Conservation (phyloP, 2,888 invertebrate genomes). For the Lepetodrilus schrolli region DNA sequence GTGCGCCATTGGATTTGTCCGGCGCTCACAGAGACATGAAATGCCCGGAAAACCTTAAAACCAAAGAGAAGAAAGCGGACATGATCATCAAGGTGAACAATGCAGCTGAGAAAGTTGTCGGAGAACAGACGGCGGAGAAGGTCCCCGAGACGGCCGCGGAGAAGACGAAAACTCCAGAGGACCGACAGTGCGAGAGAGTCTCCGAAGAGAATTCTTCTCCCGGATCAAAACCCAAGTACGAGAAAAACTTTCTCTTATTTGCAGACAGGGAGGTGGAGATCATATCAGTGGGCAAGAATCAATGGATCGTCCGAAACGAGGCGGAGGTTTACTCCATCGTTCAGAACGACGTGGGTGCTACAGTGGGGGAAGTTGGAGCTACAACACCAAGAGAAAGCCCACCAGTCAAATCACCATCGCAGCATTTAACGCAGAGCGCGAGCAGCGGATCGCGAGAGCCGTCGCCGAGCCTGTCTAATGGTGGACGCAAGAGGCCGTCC, state of each 20-base stretch:
- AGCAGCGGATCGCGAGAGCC: not conserved
- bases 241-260: conserved; percentile 62
- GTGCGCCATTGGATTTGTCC: conserved; percentile 61
- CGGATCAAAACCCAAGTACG: conserved; percentile 48
- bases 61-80: not conserved
- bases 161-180: conserved; percentile 8
- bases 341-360: not conserved
- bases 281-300: conserved; percentile 66
- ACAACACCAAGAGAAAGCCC: not conserved
- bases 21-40: conserved; percentile 48
- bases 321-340: conserved; percentile 56
- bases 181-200: not conserved
- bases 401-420: not conserved
- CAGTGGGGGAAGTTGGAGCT: not conserved
- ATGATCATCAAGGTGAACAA: not conserved
- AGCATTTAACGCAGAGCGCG: not conserved
- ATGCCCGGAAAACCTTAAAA: not conserved
- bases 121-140: conserved; percentile 4
- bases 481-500: not conserved
- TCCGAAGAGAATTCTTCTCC: not conserved
- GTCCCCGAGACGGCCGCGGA: not conserved
- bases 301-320: conserved; percentile 69
- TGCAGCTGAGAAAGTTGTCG: conserved; percentile 15
- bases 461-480: not conserved
- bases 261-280: conserved; percentile 67